phyloP scores from a whole-genome alignment of 1,140 invertebrate species.

The Lucilia cuprina region DNA sequence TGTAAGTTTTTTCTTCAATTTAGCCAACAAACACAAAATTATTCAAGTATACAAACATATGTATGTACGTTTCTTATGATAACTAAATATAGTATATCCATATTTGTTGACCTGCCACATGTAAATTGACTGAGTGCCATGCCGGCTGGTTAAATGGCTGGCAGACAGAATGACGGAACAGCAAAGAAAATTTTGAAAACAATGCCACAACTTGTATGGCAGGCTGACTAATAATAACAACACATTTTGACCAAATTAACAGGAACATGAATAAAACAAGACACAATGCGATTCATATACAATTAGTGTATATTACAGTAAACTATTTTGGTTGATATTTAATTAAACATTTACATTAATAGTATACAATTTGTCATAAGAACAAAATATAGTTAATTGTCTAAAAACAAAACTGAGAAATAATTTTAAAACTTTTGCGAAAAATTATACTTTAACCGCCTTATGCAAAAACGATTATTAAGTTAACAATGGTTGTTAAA shows the following conservation, averaged over 20 bases:
- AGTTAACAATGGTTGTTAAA: no score
- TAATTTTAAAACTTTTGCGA: no score
- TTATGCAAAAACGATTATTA: no score
- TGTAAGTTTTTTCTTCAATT: not conserved
- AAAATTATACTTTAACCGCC: no score
- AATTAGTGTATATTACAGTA: not conserved
- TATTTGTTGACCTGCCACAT: not conserved
- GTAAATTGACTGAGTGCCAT: not conserved
- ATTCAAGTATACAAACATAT: not conserved
- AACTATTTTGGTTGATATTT: no score
- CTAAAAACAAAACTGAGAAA: no score
- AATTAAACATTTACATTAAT: no score
- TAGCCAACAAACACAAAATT: not conserved
- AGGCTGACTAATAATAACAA: constrained; percentile 16
- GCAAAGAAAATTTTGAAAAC: constrained; percentile 4
- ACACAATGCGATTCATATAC: not conserved
- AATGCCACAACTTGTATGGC: not conserved
- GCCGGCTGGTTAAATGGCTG: not conserved
- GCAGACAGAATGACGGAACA: not conserved
- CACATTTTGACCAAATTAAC: constrained; percentile 26
- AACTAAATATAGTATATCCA: no score
- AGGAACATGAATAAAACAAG: not conserved
- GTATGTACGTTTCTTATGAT: no score
- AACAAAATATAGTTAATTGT: no score
- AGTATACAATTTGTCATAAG: no score